phyloP scores from a whole-genome alignment of 2,797 vertebrate genomes.

The Lerista edwardsae region DNA sequence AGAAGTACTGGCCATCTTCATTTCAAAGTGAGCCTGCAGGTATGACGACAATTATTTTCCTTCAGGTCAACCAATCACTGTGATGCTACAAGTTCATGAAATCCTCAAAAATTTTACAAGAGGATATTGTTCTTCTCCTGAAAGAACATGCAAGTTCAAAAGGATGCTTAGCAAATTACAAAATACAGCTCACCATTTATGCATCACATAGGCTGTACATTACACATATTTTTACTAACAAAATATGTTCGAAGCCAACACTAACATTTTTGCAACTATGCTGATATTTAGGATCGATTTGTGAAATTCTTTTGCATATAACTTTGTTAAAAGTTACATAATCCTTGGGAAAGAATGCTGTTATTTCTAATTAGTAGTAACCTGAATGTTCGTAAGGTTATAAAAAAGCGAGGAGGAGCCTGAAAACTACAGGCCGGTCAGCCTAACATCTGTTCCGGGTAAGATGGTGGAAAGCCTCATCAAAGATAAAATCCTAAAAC shows the following conservation, averaged over 20 bases:
- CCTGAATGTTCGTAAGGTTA: background rate
- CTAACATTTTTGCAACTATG: background rate
- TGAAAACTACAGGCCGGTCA: too few relatives aligned
- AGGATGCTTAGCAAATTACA: background rate
- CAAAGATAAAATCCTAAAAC: too few relatives aligned
- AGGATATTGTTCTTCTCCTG: background rate
- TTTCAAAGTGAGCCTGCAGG: background rate
- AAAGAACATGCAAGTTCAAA: background rate
- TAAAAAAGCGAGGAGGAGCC: too few relatives aligned
- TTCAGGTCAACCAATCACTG: background rate
- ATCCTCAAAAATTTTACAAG: background rate
- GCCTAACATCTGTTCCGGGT: too few relatives aligned
- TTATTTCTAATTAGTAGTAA: background rate
- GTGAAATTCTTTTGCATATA: background rate
- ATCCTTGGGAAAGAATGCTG: background rate
- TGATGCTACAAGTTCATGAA: background rate
- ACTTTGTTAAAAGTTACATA: too few relatives aligned
- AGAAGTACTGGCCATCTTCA: background rate
- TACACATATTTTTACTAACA: background rate
- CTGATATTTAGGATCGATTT: background rate
- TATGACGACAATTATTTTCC: background rate
- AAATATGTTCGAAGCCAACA: too few relatives aligned
- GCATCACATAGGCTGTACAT: background rate
- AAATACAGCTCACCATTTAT: background rate
- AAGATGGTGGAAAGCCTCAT: too few relatives aligned